A percentile compares a stretch with the other conserved stretches of the same genome.
Conservation (phyloP, 1,140 invertebrate species). For the Apis laboriosa region DNA sequence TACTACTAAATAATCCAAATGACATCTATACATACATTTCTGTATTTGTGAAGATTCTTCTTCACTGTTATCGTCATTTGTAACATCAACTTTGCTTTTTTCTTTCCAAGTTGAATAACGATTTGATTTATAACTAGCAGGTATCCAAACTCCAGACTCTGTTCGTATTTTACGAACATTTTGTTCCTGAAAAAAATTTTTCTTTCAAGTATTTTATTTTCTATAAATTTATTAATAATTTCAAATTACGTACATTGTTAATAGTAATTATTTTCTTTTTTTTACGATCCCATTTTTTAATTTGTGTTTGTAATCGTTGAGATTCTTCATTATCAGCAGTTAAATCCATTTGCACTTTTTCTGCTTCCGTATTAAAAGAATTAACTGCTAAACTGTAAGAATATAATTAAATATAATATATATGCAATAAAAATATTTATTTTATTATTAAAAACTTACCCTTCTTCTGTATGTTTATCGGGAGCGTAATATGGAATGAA, state of each 20-base stretch:
- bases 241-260: conserved; percentile 81
- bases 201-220: conserved; percentile 21
- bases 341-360: conserved; percentile 89
- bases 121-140: conserved; percentile 95
- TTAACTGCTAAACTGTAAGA: conserved; percentile 86
- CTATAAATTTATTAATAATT: conserved; percentile 9
- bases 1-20: background rate
- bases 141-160: conserved; percentile 96
- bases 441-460: conserved; percentile 81
- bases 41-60: conserved; percentile 74
- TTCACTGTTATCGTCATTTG: conserved; percentile 83
- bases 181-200: conserved; percentile 77
- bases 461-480: conserved; percentile 94
- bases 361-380: conserved; percentile 87
- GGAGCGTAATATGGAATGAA: conserved; percentile 93
- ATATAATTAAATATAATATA: conserved; percentile 12
- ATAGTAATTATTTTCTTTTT: conserved; percentile 94
- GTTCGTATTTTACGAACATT: conserved; percentile 93
- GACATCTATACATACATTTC: conserved; percentile 66
- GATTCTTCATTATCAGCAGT: conserved; percentile 88
- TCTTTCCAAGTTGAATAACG: conserved; percentile 94
- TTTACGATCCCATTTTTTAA: conserved; percentile 93
- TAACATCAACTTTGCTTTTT: conserved; percentile 87
- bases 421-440: background rate
- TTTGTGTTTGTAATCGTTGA: conserved; percentile 82